Evolutionary conservation across 2,888 invertebrate genomes (phyloP), one percentile per base, ranked within the genome.

Genomic region (Cacoxenus indagator): DNA sequence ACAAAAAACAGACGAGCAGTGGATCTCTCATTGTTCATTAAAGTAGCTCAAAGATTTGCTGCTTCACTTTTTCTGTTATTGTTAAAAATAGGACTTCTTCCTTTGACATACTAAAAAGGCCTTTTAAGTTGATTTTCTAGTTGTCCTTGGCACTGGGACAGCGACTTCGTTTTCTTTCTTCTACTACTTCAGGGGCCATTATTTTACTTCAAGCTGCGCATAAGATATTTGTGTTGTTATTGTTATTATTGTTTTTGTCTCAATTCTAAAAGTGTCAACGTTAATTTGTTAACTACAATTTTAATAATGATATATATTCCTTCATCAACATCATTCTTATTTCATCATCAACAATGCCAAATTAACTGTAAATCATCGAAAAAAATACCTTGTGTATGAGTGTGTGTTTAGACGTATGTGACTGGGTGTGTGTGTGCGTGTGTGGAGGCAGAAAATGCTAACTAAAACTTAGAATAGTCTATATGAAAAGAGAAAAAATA

Each of bases 51-150:
- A 14, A 37, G 14, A 37, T 5, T 37, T 2, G 8, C 37, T 37
- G 8, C 37, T 37, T 37, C 14, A 37, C 2, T 14, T 37, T 2
- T 76, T 75, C 73, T 74, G 76, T 70, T 71, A 71, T 78, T 69
- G 66, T 69, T 72, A 69, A 64, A 69, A 64, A n/a, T n/a, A n/a
- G n/a, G n/a, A n/a, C n/a, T 55, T 72, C 61, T 65, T 37, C 37
- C 8, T 37, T 37, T 4, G 37, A 37, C 37, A 4, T 37, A 11
- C 37, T 37, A 37, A 4, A 37, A 11, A 9, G 37, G 22, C 3
- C 26, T 24, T 54, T 54, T 54, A 24, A 54, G 54, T 9, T 54
- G 54, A 22, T 54, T 54, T 24, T 14, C 22, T 54, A 24, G 14
- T 24, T 54, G 14, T 54, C 24, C 54, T 54, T 54, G 54, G 54